Base-by-base conservation (phyloP, 1,140 invertebrate genomes). In the Heliothis virescens region DNA sequence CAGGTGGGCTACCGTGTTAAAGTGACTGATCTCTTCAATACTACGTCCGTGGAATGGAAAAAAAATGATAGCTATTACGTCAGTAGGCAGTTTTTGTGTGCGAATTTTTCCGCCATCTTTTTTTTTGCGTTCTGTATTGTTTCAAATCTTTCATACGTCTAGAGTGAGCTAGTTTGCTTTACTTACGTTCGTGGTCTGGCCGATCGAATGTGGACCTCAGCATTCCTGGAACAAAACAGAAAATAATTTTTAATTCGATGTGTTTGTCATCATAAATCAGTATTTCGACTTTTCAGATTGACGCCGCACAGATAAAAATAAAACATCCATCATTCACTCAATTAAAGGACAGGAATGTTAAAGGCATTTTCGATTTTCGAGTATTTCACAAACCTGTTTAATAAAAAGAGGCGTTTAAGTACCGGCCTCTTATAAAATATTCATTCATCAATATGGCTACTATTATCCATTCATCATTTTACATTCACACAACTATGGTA, bases 121-220 rank as follows among this genome's bases (percentile, higher is more conserved):
- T 67, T 65, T 65, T 63, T 10, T 9, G 3, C 11, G 21, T 13
- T 69, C 21, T 52, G 9, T 29, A 15, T 53, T n/a, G 15, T 41
- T 65, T 18, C 53, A 41, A 55, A 72, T 72, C 69, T 34, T 57
- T 72, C 69, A 41, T 72, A 34, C 48, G 57, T 21, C 9, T 10
- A 10, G 12, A 21, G 21, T 26, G 26, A 5, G 13, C 4, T 47
- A 16, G 47, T 55, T 47, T 73, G 41, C 18, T 48, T 11, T 50
- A 93, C 93, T 94, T 79, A 94, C 93, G 93, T 93, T 94, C 93
- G 93, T 94, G 92, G 83, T 94, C 93, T 86, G 92, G 91, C 34
- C 93, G 89, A 82, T 94, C 93, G 89, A 87, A 94, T 73, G 91
- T 94, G 71, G 91, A 91, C 87, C 93, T 94, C 90, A 94, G 93